phyloP scores from a whole-genome alignment of 2,113 vertebrate species.

The Zosterops japonicus region DNA sequence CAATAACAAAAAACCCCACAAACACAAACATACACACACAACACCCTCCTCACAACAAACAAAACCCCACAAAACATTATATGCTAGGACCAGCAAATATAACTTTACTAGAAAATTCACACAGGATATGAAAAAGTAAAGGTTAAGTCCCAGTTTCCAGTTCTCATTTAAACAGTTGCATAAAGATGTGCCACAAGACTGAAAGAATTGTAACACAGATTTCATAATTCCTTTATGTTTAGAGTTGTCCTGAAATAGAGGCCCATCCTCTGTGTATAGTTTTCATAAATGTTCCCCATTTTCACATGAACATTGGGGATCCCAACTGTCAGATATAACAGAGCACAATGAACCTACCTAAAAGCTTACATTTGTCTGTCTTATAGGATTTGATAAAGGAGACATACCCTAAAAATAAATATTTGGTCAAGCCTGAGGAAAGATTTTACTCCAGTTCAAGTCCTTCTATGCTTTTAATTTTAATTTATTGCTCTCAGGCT shows the following conservation, averaged over 20 bases:
- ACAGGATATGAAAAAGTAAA: background rate
- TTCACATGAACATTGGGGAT: background rate
- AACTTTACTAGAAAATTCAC: background rate
- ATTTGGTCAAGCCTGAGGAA: background rate
- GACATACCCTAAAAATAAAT: background rate
- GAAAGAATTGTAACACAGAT: background rate
- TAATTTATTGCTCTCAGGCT: background rate
- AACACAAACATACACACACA: background rate
- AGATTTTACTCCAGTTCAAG: background rate
- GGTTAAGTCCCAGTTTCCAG: background rate
- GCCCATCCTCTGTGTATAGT: rapidly evolving
- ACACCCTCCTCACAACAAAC: no score
- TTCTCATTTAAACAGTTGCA: background rate
- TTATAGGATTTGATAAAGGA: background rate
- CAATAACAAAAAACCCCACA: no score
- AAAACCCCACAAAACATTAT: background rate
- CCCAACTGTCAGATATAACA: rapidly evolving
- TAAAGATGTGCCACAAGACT: background rate
- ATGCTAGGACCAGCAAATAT: background rate
- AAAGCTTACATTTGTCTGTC: background rate
- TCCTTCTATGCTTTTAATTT: background rate
- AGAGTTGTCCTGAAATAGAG: background rate
- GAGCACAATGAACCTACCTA: background rate
- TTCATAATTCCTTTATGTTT: background rate
- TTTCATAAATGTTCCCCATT: background rate